Base-by-base conservation (phyloP, 1,140 invertebrate species). In the Ridgeia piscesae region DNA sequence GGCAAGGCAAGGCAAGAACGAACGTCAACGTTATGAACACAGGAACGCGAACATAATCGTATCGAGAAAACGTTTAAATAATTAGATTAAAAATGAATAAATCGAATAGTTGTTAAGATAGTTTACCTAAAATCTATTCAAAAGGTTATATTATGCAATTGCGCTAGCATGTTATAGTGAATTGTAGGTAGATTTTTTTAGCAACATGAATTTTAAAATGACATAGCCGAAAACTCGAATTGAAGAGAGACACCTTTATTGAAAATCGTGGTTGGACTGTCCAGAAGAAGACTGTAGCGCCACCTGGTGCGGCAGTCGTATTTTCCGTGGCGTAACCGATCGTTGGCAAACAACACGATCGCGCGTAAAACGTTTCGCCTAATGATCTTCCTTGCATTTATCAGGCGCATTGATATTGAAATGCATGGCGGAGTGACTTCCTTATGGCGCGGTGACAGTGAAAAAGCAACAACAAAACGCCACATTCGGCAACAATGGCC, bases 381-480 rank as follows among this genome's bases (percentile, higher is more conserved):
- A 77, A 77, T 77, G 58, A 77, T 77, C 58, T 77, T 77, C 58
- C 58, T 77, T 21, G 58, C 58, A 77, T 77, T 77, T 77, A 77
- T 77, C 58, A 31, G 58, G 58, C 58, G 58, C 27, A 77, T 77
- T 77, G 58, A 77, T 77, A 77, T 77, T 77, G 11, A 77, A 77
- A 77, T 77, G 58, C 58, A 21, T 31, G 58, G 0, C 58, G 58
- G 58, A 77, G 58, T 77, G 58, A 77, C 58, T 77, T 77, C 58
- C 58, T 77, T 77, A 21, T 77, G 58, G 58, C 58, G 27, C 11
- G 27, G 58, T 77, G 58, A 77, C 58, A 77, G 58, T 77, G 58
- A 77, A 77, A 77, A 77, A 77, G 58, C 58, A 77, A 77, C 58
- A 77, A 77, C 58, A 77, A 77, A 77, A 77, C 58, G 58, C 58